Conservation (phyloP, 2,113 vertebrate genomes). For the Diphyllodes magnificus region DNA sequence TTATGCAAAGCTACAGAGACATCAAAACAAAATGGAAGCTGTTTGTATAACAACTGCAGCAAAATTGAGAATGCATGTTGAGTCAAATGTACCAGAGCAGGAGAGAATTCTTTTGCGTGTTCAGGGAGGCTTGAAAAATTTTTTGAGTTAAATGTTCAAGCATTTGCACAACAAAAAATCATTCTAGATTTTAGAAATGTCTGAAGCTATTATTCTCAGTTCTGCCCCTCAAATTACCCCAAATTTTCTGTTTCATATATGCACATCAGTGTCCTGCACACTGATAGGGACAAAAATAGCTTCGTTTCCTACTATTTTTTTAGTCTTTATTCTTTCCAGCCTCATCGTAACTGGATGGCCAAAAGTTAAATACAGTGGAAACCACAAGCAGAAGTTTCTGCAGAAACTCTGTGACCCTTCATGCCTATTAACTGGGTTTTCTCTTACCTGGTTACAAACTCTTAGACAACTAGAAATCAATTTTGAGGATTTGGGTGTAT, state of each 20-base stretch:
- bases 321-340: background rate
- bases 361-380: background rate
- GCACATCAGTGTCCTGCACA: background rate
- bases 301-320: background rate
- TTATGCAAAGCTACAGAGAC: slow-evolving; percentile 16
- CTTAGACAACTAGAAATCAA: background rate
- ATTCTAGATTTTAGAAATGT: slow-evolving; percentile 14
- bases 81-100: slow-evolving; percentile 48
- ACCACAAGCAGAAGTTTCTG: background rate
- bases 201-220: slow-evolving; percentile 22
- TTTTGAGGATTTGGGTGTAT: background rate
- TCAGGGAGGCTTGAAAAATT: slow-evolving; percentile 20
- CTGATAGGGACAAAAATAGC: background rate
- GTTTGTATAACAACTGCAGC: slow-evolving; percentile 36
- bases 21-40: slow-evolving; percentile 30
- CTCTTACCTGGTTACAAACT: background rate
- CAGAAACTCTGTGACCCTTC: background rate
- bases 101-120: slow-evolving; percentile 9
- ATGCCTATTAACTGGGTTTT: background rate
- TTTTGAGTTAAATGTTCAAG: slow-evolving; percentile 25
- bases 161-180: slow-evolving; percentile 36
- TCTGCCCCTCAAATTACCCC: slow-evolving; percentile 24
- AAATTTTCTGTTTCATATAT: background rate
- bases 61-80: slow-evolving; percentile 56
- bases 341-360: background rate